Evolutionary conservation across 2,113 vertebrate species (phyloP), one percentile per base, ranked within the genome.

Genomic region (Lagopus muta): DNA sequence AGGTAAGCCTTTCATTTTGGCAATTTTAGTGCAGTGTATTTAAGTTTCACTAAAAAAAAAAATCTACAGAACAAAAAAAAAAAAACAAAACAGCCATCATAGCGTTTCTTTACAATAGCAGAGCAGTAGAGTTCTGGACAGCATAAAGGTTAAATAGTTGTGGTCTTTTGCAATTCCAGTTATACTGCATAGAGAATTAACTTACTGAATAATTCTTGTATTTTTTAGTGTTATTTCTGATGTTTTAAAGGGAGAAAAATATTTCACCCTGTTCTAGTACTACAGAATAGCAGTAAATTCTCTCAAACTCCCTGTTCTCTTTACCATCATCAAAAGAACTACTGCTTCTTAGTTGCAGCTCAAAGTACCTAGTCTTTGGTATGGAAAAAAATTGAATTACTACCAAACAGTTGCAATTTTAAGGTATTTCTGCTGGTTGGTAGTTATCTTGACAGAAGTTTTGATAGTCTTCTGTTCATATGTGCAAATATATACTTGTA

Each of bases 1-100:
- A 92, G 43, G 24, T 78, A 74, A 90, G 92, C 34, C 40, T 95
- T 90, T 84, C 27, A 90, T 86, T 96, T 91, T 79, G 20, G 86
- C 16, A 86, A 65, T 85, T 93, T 96, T 87, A 77, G 22, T 71
- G 55, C 48, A 79, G 36, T 55, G n/a, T 61, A 57, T 52, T 36
- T 78, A 87, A 54, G 34, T 13, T 12, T 88, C 24, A 40, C 60
- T 48, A 48, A 48, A n/a, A 67, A 82, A 82, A 74, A 10, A 64
- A 79, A 12, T 28, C 12, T 25, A 40, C 15, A 55, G 17, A 30
- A 4, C 5, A 17, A 45, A 16, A 5, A 17, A 16, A 5, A 17
- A 43, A 24, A 7, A 50, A 54, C 12, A 69, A 15, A 28, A 34
- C 19, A 54, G 19, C 6, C 13, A 32, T 32, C 28, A 22, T 36